phyloP scores from a whole-genome alignment of 2,113 vertebrate species.

The Tragelaphus strepsiceros region DNA sequence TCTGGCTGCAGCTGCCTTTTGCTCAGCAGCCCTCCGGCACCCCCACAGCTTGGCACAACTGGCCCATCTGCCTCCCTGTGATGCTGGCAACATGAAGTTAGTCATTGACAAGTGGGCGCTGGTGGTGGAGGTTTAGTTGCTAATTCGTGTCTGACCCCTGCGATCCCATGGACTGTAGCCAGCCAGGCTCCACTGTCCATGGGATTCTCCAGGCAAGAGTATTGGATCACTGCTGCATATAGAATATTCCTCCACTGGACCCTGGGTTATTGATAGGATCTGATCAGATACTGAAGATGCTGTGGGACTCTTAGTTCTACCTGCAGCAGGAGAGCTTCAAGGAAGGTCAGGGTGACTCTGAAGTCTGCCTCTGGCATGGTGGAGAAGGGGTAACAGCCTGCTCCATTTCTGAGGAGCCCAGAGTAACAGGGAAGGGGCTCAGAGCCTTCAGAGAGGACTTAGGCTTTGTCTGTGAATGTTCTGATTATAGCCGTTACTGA shows the following conservation, averaged over 20 bases:
- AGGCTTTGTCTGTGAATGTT: slow-evolving; percentile 3
- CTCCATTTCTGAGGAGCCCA: background rate
- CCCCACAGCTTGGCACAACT: background rate
- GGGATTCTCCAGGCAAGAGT: background rate
- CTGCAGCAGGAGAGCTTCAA: background rate
- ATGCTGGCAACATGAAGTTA: background rate
- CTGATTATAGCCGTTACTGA: background rate
- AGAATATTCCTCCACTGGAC: background rate
- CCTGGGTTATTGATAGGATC: background rate
- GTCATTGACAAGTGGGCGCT: background rate
- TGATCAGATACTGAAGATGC: background rate
- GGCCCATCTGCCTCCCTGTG: background rate
- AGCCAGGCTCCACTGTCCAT: background rate
- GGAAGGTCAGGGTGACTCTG: background rate
- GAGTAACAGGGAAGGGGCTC: background rate
- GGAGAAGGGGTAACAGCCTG: background rate
- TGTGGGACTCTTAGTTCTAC: background rate
- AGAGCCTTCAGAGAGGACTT: background rate
- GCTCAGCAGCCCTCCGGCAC: background rate
- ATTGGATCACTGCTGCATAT: background rate
- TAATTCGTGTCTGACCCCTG: background rate
- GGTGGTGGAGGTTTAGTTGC: background rate
- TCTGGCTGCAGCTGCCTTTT: background rate
- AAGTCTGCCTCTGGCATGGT: background rate
- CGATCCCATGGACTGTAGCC: background rate